Evolutionary conservation across 1,140 invertebrate genomes (phyloP).

Genomic region (Bombus sibiricus): DNA sequence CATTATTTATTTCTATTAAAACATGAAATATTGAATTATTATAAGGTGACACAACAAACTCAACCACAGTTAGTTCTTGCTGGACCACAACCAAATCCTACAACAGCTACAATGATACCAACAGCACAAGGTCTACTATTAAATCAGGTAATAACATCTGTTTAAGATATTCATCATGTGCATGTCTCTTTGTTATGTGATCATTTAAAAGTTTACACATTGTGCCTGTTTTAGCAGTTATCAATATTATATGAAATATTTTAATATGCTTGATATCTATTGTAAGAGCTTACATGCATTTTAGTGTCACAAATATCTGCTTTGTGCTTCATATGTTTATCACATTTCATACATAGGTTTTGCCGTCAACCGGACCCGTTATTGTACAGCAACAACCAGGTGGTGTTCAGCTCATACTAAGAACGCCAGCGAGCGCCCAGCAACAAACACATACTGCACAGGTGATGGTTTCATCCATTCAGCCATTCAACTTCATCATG

Average conservation of each 20-base stretch:
- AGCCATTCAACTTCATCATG: constrained; percentile 64
- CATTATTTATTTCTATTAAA: constrained; percentile 5
- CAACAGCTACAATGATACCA: constrained; percentile 79
- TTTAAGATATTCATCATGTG: constrained; percentile 45
- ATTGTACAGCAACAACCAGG: constrained; percentile 82
- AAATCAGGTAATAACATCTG: constrained; percentile 76
- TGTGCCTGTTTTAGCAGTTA: constrained; percentile 35
- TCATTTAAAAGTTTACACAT: constrained; percentile 49
- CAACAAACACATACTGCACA: constrained; percentile 83
- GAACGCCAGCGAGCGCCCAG: constrained; percentile 79
- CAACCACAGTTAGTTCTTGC: constrained; percentile 81
- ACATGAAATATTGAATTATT: constrained; percentile 24
- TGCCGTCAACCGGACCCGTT: constrained; percentile 81
- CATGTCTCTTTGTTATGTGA: constrained; percentile 47
- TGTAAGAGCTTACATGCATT: constrained; percentile 56
- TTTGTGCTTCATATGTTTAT: constrained; percentile 65
- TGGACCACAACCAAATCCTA: constrained; percentile 78
- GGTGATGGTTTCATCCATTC: constrained; percentile 81
- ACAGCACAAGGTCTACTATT: constrained; percentile 80
- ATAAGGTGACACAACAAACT: constrained; percentile 79
- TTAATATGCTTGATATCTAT: constrained; percentile 58
- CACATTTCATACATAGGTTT: constrained; percentile 75
- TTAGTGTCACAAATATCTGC: constrained; percentile 50
- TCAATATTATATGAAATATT: constrained; percentile 46
- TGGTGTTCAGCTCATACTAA: constrained; percentile 81